Conservation (phyloP, 1,140 invertebrate species). For the Listronotus oregonensis region DNA sequence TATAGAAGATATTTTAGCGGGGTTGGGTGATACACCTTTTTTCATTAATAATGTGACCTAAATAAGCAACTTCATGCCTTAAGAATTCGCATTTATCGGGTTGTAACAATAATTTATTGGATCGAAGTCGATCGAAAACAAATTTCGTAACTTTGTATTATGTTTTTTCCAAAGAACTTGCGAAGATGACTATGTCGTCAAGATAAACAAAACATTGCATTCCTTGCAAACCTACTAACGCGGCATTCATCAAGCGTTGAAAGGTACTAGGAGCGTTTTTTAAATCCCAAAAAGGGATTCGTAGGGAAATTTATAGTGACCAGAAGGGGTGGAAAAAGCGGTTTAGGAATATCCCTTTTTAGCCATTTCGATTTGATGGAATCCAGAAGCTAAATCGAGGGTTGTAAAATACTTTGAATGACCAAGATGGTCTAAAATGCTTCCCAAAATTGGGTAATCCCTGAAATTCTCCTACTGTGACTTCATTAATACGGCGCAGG, state of each 20-base stretch:
- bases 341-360: slow-evolving; percentile 56
- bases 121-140: slow-evolving; percentile 28
- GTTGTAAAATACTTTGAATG: slow-evolving; percentile 58
- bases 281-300: slow-evolving; percentile 55
- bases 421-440: slow-evolving; percentile 56
- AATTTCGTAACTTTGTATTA: slow-evolving; percentile 19
- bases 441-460: slow-evolving; percentile 59
- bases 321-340: slow-evolving; percentile 54
- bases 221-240: slow-evolving; percentile 51
- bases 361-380: slow-evolving; percentile 58
- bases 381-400: slow-evolving; percentile 59
- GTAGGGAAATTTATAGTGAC: slow-evolving; percentile 48
- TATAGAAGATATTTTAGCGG: slow-evolving; percentile 54
- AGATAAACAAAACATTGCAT: slow-evolving; percentile 50
- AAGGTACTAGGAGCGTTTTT: slow-evolving; percentile 52
- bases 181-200: slow-evolving; percentile 57
- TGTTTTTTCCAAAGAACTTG: slow-evolving; percentile 47
- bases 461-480: slow-evolving; percentile 53
- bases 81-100: slow-evolving; percentile 56
- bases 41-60: slow-evolving; percentile 49
- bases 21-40: slow-evolving; percentile 57
- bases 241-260: slow-evolving; percentile 50
- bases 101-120: slow-evolving; percentile 25
- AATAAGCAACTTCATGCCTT: slow-evolving; percentile 45
- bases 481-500: slow-evolving; percentile 53